Conservation (phyloP, 2,113 vertebrate genomes). For the Catharus fuscescens region DNA sequence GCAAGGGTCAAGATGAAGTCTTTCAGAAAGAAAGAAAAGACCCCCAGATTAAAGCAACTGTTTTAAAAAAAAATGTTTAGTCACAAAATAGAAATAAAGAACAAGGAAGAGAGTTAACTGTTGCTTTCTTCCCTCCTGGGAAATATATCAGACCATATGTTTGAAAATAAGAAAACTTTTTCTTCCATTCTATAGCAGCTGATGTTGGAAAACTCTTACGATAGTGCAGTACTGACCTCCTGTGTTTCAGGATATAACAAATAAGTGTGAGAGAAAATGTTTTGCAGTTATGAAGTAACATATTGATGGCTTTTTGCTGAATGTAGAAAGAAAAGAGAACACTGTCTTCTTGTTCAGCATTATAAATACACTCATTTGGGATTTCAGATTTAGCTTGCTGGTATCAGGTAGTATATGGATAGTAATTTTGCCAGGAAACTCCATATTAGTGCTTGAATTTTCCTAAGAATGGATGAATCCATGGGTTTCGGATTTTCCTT, state of each 20-base stretch:
- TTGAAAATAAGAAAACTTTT: slow-evolving; percentile 49
- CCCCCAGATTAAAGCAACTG: background rate
- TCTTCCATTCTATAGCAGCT: background rate
- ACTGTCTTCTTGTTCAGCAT: background rate
- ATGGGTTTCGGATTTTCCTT: background rate
- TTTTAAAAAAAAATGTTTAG: background rate
- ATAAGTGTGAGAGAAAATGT: background rate
- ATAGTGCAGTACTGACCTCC: slow-evolving; percentile 64
- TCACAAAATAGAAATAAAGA: slow-evolving; percentile 9
- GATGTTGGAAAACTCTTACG: background rate
- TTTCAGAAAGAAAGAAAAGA: background rate
- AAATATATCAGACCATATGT: slow-evolving; percentile 33
- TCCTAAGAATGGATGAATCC: background rate
- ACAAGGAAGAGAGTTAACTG: slow-evolving; percentile 17
- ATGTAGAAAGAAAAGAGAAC: background rate
- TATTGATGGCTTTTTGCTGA: background rate
- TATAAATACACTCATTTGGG: background rate
- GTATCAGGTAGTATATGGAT: background rate
- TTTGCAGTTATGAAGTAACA: slow-evolving; percentile 4
- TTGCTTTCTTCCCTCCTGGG: slow-evolving; percentile 27
- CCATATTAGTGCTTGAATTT: background rate
- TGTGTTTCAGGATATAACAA: slow-evolving; percentile 55
- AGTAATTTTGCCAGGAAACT: background rate
- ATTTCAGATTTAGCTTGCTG: background rate
- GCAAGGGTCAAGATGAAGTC: background rate